Conservation (phyloP, 2,888 invertebrate genomes). For the Andrena bicolor region DNA sequence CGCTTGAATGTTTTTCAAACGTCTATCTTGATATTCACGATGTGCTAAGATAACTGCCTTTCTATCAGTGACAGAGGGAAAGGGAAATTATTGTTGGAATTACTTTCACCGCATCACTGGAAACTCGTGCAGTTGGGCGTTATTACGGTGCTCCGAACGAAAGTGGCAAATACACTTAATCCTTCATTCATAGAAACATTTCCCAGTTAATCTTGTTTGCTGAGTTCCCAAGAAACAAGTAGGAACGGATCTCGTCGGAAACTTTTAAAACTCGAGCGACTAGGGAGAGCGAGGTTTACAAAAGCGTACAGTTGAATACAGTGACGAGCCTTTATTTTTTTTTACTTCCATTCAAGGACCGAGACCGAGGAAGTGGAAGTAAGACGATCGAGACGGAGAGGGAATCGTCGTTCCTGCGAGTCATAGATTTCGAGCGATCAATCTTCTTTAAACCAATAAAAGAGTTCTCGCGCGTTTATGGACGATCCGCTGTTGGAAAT, state of each 20-base stretch:
- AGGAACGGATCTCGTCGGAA: background rate
- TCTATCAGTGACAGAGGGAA: too few relatives aligned
- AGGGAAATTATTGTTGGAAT: too few relatives aligned
- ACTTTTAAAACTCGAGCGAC: background rate
- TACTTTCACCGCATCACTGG: too few relatives aligned
- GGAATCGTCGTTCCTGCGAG: constrained; percentile 7
- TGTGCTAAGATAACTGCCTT: too few relatives aligned
- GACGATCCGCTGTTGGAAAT: constrained; percentile 13
- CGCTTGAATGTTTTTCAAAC: too few relatives aligned
- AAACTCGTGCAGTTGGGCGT: too few relatives aligned
- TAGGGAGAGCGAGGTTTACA: constrained; percentile 2
- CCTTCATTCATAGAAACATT: background rate
- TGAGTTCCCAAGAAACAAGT: background rate
- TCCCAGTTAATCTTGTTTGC: constrained; percentile 12
- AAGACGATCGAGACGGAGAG: constrained; percentile 13
- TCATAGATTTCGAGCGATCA: constrained; percentile 34
- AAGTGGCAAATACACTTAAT: background rate
- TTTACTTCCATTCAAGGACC: background rate
- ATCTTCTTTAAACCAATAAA: constrained; percentile 45
- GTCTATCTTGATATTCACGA: too few relatives aligned
- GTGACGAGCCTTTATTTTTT: background rate
- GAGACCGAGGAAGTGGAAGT: background rate
- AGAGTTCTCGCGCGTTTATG: constrained; percentile 18
- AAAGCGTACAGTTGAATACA: constrained; percentile 1
- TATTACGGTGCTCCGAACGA: background rate